A percentile compares a stretch with the other conserved stretches of the same genome.
phyloP scores from a whole-genome alignment of 1,140 invertebrate species.

The Pachypeltis micranthus region DNA sequence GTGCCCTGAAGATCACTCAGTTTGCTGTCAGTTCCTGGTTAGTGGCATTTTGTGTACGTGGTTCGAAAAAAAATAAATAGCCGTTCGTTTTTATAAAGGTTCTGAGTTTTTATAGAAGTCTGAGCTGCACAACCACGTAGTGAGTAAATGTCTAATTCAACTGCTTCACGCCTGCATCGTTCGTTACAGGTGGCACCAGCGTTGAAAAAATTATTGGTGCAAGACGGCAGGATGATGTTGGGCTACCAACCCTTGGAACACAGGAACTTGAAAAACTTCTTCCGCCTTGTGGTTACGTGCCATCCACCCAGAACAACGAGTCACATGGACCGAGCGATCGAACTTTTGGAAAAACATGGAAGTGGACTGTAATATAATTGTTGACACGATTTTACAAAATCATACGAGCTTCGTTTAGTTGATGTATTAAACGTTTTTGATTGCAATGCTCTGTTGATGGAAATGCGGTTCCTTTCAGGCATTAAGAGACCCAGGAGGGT shows the following conservation, averaged over 20 bases:
- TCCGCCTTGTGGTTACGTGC: constrained; percentile 74
- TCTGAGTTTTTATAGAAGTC: neutral
- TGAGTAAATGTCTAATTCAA: neutral
- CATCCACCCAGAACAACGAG: constrained; percentile 47
- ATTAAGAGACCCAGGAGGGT: too few species aligned
- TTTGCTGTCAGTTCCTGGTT: too few species aligned
- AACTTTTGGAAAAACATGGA: constrained; percentile 47
- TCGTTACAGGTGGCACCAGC: constrained; percentile 59
- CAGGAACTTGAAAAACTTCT: constrained; percentile 64
- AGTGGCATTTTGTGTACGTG: too few species aligned
- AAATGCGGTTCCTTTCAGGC: too few species aligned
- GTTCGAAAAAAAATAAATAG: neutral
- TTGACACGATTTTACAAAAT: too few species aligned
- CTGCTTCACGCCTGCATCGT: neutral
- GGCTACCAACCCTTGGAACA: constrained; percentile 65
- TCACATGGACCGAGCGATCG: constrained; percentile 50
- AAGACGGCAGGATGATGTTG: constrained; percentile 68
- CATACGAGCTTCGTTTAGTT: too few species aligned
- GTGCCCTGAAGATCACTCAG: too few species aligned
- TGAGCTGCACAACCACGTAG: neutral
- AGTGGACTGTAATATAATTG: too few species aligned
- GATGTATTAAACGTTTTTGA: too few species aligned
- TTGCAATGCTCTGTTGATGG: too few species aligned
- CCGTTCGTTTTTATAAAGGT: neutral
- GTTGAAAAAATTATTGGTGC: constrained; percentile 70